These are phyloP conservation scores for Prionailurus bengalensis DNA, from an alignment of 2,113 vertebrate genomes.

Conservation along the genomic window DNA sequence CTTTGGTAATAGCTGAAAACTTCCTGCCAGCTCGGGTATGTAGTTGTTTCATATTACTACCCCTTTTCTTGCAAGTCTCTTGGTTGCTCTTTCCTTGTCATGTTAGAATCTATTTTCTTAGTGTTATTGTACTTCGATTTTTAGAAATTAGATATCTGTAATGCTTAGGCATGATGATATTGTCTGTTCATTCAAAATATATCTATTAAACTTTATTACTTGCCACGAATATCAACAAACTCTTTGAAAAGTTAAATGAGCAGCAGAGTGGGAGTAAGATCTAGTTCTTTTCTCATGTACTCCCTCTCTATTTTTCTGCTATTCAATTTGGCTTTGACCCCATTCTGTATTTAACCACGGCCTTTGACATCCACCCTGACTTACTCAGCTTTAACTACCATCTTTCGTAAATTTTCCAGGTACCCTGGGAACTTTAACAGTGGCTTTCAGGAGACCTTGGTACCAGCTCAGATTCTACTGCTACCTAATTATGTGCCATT, in stretches of 20 bases:
- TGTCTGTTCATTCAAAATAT: conserved; percentile 48
- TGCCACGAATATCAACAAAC: conserved; percentile 51
- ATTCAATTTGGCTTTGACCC: conserved; percentile 38
- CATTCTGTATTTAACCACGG: conserved; percentile 24
- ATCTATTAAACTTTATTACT: conserved; percentile 35
- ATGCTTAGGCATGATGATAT: conserved; percentile 1
- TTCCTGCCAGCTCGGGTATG: conserved; percentile 10
- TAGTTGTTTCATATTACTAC: conserved; percentile 41
- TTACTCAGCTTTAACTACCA: not conserved
- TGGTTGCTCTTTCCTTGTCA: not conserved
- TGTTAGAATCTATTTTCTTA: conserved; percentile 39
- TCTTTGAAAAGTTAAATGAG: conserved; percentile 56
- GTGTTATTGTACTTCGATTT: conserved; percentile 28
- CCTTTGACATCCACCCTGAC: not conserved
- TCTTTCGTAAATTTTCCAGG: conserved; percentile 25
- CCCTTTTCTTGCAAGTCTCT: not conserved
- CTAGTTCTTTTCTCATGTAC: not conserved
- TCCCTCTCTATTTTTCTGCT: not conserved
- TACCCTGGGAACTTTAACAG: conserved; percentile 3
- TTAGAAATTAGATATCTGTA: conserved; percentile 12
- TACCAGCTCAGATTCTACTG: conserved; percentile 41
- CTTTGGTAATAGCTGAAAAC: conserved; percentile 46
- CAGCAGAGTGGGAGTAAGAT: conserved; percentile 27
- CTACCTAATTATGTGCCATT: conserved; percentile 47
- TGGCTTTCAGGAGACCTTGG: conserved; percentile 50